These are phyloP conservation scores for Chrysotoxum bicinctum DNA, from an alignment of 2,888 invertebrate species.

Conservation along the genomic window DNA sequence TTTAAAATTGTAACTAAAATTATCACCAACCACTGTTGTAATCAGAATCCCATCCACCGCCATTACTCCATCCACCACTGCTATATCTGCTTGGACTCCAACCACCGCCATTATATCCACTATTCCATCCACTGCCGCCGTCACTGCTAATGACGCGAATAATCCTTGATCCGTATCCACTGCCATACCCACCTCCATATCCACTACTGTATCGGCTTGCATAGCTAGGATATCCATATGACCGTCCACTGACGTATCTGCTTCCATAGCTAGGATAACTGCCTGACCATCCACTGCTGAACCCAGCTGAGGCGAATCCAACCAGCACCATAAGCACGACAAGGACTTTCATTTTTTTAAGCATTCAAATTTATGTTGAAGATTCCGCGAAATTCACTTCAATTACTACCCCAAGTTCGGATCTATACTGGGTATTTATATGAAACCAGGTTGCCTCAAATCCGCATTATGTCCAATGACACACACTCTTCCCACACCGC, in stretches of 20 bases:
- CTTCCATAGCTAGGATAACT: conserved; percentile 29
- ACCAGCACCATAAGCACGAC: conserved; percentile 75
- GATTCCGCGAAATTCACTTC: conserved; percentile 33
- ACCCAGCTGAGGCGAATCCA: conserved; percentile 75
- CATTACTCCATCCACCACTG: conserved; percentile 64
- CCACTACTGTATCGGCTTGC: conserved; percentile 15
- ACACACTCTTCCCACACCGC: conserved; percentile 16
- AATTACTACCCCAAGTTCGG: conserved; percentile 44
- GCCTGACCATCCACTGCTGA: conserved; percentile 60
- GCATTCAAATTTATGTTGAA: not conserved
- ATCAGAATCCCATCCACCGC: conserved; percentile 58
- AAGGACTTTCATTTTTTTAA: conserved; percentile 75
- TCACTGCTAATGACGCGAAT: not conserved
- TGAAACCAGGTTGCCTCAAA: conserved; percentile 22
- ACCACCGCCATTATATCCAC: conserved; percentile 72
- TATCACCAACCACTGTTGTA: conserved; percentile 73
- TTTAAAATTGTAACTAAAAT: no score
- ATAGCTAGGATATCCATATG: conserved; percentile 29
- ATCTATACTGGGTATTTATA: conserved; percentile 57
- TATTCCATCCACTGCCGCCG: no score
- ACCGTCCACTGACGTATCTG: conserved; percentile 45
- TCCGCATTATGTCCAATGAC: conserved; percentile 37
- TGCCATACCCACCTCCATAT: not conserved
- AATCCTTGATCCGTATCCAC: not conserved
- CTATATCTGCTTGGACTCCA: conserved; percentile 58